phyloP scores from a whole-genome alignment of 2,113 vertebrate genomes.

The Peromyscus polionotus region DNA sequence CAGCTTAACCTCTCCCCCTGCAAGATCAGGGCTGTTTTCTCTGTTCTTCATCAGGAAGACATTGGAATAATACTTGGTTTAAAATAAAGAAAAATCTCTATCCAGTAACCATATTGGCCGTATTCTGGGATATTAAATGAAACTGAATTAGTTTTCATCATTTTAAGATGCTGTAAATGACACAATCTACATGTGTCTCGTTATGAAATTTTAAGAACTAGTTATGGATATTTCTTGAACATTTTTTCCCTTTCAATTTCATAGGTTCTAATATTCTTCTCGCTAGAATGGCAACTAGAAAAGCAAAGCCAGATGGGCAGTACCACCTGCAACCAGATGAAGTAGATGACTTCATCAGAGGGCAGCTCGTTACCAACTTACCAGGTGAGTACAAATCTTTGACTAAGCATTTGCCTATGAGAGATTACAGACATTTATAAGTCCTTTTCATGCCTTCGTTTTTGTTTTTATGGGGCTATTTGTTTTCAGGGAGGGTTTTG shows the following conservation, averaged over 20 bases:
- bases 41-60: neutral
- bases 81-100: neutral
- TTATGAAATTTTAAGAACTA: constrained; percentile 35
- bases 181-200: neutral
- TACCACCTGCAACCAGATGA: constrained; percentile 95
- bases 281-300: constrained; percentile 97
- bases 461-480: neutral
- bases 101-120: neutral
- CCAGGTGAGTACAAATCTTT: constrained; percentile 89
- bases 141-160: constrained; percentile 42
- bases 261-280: constrained; percentile 98
- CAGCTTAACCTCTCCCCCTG: neutral
- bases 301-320: constrained; percentile 97
- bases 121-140: neutral
- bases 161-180: constrained; percentile 40
- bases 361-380: constrained; percentile 94
- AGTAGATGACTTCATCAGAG: constrained; percentile 98
- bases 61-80: neutral
- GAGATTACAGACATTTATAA: neutral
- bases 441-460: neutral
- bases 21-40: neutral
- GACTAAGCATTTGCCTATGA: neutral
- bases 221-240: constrained; percentile 43
- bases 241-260: constrained; percentile 61
- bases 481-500: neutral